Percentiles rank a stretch among this genome's conserved stretches.
Conservation (phyloP, 2,113 vertebrate species). For the Toxotes chatareus region DNA sequence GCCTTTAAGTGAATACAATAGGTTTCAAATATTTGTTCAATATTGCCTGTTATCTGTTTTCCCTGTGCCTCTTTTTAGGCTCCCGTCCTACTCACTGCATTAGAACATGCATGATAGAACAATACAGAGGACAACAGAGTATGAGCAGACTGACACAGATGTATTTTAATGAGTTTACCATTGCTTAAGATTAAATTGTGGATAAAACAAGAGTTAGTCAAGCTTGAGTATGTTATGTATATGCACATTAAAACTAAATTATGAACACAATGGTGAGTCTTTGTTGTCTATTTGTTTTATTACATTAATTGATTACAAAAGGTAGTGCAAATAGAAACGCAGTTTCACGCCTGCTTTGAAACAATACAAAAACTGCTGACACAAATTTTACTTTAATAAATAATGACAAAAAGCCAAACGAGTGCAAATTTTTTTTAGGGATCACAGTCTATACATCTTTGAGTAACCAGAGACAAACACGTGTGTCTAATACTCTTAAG, state of each 20-base stretch:
- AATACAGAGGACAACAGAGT: neutral
- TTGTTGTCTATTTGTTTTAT: neutral
- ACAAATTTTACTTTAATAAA: constrained; percentile 28
- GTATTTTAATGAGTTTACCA: neutral
- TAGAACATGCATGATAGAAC: neutral
- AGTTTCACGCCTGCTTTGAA: neutral
- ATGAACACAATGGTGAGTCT: neutral
- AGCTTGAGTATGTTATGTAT: no score
- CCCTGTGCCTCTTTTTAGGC: neutral
- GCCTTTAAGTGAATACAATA: no score
- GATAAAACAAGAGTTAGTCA: no score
- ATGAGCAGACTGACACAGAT: neutral
- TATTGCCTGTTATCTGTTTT: neutral
- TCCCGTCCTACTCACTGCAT: neutral
- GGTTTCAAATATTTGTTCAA: no score
- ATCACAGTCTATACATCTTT: neutral
- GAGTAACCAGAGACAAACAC: neutral
- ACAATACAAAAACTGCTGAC: neutral
- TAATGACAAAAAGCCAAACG: neutral
- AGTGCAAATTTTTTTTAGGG: neutral
- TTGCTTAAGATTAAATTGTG: neutral
- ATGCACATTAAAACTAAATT: neutral
- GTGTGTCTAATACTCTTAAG: neutral
- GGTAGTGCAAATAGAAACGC: neutral
- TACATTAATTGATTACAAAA: constrained; percentile 14